These are phyloP conservation scores for Tanaodytes sp. DNA, from an alignment of 2,888 invertebrate genomes.

Conservation along the genomic window DNA sequence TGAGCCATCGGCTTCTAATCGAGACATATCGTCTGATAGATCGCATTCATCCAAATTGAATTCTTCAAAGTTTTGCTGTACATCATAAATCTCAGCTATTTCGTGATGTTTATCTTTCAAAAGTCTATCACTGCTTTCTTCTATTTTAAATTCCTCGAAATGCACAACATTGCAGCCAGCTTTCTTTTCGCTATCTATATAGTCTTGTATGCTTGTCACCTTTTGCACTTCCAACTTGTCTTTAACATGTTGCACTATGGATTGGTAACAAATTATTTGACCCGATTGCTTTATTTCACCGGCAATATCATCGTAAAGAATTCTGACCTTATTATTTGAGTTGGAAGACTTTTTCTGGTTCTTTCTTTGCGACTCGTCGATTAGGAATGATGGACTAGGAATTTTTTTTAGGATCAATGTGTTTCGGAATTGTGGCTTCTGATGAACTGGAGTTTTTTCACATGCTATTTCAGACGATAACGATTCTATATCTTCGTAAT, in stretches of 20 bases:
- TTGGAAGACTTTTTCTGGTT: conserved; percentile 43
- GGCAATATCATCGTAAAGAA: conserved; percentile 62
- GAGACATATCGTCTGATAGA: conserved; percentile 71
- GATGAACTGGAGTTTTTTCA: conserved; percentile 76
- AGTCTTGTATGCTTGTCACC: conserved; percentile 17
- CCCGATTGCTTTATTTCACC: conserved; percentile 55
- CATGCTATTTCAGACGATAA: conserved; percentile 71
- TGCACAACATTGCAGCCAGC: conserved; percentile 68
- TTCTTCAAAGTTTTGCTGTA: conserved; percentile 85
- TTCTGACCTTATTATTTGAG: not conserved
- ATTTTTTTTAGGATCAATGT: conserved; percentile 70
- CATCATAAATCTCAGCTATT: conserved; percentile 76
- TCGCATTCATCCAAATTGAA: conserved; percentile 85
- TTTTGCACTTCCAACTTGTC: conserved; percentile 5
- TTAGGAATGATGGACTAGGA: conserved; percentile 71
- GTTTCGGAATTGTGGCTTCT: conserved; percentile 82
- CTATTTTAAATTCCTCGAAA: conserved; percentile 72
- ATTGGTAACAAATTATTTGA: conserved; percentile 16
- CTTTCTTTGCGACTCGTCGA: conserved; percentile 67
- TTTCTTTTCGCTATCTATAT: conserved; percentile 11
- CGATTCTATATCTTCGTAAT: conserved; percentile 71
- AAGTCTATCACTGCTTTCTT: conserved; percentile 62
- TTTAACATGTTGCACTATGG: conserved; percentile 3
- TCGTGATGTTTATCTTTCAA: conserved; percentile 51
- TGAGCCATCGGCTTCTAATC: conserved; percentile 68